Conservation (phyloP, 2,888 invertebrate genomes). For the Lacanobia oleracea region DNA sequence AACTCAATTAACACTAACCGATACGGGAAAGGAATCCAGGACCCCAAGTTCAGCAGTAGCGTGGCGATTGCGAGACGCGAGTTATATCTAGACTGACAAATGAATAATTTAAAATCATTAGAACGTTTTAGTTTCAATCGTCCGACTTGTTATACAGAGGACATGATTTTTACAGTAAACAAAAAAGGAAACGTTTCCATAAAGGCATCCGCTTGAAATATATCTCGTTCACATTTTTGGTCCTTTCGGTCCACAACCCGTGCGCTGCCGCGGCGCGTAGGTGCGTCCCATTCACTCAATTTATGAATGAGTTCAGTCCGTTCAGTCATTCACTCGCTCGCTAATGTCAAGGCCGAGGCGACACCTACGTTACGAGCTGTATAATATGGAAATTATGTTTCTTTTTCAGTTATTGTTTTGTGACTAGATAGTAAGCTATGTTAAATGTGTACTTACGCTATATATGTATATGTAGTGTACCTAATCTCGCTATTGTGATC, state of each 20-base stretch:
- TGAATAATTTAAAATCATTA: too few relatives aligned
- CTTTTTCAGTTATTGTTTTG: constrained; percentile 6
- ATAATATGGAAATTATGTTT: constrained; percentile 18
- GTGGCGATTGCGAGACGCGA: too few relatives aligned
- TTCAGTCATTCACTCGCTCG: constrained; percentile 59
- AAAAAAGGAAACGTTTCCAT: background rate
- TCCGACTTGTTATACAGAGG: background rate
- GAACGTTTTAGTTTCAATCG: too few relatives aligned
- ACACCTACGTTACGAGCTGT: constrained; percentile 52
- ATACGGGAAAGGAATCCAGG: accelerated
- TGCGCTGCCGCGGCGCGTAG: constrained; percentile 47
- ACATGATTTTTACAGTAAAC: background rate
- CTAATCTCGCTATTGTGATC: background rate
- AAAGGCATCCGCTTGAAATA: constrained; percentile 7
- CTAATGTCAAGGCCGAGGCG: constrained; percentile 66
- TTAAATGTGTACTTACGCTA: too few relatives aligned
- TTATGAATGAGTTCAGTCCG: constrained; percentile 70
- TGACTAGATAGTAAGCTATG: background rate
- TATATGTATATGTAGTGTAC: background rate
- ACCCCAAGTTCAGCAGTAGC: background rate
- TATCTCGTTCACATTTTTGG: constrained; percentile 35
- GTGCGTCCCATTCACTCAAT: constrained; percentile 71
- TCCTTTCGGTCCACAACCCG: constrained; percentile 34
- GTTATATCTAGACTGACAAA: too few relatives aligned
- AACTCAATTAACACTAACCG: background rate